phyloP scores from a whole-genome alignment of 2,797 vertebrate species.

The Staurois parvus region DNA sequence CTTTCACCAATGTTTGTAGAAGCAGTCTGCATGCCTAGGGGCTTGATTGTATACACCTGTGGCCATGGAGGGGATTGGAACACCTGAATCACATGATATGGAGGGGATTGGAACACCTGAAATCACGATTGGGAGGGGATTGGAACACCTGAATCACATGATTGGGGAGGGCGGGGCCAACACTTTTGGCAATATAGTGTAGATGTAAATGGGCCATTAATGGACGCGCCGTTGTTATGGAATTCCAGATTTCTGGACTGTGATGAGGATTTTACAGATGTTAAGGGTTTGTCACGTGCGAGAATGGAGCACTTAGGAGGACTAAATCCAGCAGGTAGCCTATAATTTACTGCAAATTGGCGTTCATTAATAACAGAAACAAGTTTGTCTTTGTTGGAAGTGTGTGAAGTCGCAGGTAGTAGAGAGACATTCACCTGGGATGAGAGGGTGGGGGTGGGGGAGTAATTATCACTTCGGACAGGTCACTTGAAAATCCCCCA shows the following conservation, averaged over 20 bases:
- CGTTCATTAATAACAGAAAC: slow-evolving; percentile 55
- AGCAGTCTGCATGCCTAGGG: too few relatives aligned
- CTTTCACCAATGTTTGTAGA: too few relatives aligned
- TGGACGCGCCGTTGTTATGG: too few relatives aligned
- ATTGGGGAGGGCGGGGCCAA: too few relatives aligned
- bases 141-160: too few relatives aligned
- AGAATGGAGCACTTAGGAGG: slow-evolving; percentile 72
- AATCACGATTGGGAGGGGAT: too few relatives aligned
- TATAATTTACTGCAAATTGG: slow-evolving; percentile 55
- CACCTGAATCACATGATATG: too few relatives aligned
- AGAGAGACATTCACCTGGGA: slow-evolving; percentile 55
- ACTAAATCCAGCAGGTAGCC: slow-evolving; percentile 60
- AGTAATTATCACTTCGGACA: slow-evolving; percentile 68
- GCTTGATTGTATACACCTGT: too few relatives aligned
- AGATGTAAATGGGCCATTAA: too few relatives aligned
- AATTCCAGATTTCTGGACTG: not conserved
- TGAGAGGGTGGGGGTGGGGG: slow-evolving; percentile 27
- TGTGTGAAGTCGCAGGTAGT: slow-evolving; percentile 50
- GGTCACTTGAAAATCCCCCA: slow-evolving; percentile 67
- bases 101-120: too few relatives aligned
- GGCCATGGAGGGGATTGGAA: too few relatives aligned
- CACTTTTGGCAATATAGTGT: too few relatives aligned
- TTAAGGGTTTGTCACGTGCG: slow-evolving; percentile 67
- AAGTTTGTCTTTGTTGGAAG: slow-evolving; percentile 42
- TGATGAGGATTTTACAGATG: slow-evolving; percentile 58